Conservation (phyloP, 2,113 vertebrate species). For the Prionailurus viverrinus region DNA sequence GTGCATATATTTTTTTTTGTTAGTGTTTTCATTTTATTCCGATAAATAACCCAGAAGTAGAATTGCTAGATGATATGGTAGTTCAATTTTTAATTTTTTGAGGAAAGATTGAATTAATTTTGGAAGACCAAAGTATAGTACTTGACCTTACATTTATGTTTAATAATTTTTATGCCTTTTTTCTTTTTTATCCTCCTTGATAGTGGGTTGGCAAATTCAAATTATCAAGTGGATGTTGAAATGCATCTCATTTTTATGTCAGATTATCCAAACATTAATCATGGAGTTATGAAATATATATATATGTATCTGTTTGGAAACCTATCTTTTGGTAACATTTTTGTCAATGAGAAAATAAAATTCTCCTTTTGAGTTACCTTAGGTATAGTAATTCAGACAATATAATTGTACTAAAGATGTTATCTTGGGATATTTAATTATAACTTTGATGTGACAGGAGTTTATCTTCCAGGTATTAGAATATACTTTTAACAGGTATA, state of each 20-base stretch:
- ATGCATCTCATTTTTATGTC: constrained; percentile 33
- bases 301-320: constrained; percentile 18
- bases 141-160: background rate
- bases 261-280: background rate
- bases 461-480: background rate
- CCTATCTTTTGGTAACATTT: background rate
- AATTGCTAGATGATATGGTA: background rate
- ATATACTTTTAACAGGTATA: background rate
- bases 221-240: background rate
- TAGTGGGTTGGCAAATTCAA: background rate
- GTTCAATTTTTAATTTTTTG: background rate
- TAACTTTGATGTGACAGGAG: background rate
- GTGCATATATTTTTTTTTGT: background rate
- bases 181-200: background rate
- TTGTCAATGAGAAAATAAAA: background rate
- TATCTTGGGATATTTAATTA: background rate
- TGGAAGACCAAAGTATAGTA: background rate
- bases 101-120: background rate
- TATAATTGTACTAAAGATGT: constrained; percentile 27
- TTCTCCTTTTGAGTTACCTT: background rate
- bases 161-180: background rate
- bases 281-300: background rate
- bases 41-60: background rate
- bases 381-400: constrained; percentile 10
- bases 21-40: background rate